Conservation (phyloP, 2,888 invertebrate species). For the Ganaspis brasiliensis region DNA sequence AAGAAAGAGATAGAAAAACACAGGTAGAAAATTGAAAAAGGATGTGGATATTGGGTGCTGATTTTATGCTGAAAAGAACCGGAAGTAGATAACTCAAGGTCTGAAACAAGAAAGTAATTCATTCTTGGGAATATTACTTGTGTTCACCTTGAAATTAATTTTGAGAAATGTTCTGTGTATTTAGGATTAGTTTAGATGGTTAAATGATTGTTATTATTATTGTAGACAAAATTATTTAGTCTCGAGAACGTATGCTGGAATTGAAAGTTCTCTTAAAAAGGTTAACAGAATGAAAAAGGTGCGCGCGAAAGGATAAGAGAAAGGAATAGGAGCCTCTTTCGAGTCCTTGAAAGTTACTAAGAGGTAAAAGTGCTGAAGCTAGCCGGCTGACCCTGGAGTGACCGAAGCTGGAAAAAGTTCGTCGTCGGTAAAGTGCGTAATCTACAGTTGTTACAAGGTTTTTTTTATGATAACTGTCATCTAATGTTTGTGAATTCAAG, state of each 20-base stretch:
- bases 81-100: constrained; percentile 46
- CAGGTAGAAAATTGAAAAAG: constrained; percentile 12
- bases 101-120: background rate
- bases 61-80: constrained; percentile 41
- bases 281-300: constrained; percentile 77
- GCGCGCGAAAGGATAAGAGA: constrained; percentile 80
- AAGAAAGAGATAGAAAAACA: constrained; percentile 33
- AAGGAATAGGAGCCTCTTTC: constrained; percentile 79
- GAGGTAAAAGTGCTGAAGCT: constrained; percentile 79
- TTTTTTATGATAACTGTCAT: constrained; percentile 7
- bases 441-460: constrained; percentile 19
- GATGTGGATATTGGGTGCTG: constrained; percentile 3
- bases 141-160: background rate
- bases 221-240: background rate
- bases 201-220: background rate
- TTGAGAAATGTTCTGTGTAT: background rate
- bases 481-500: constrained; percentile 45
- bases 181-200: background rate
- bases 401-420: constrained; percentile 57
- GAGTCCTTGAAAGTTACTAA: constrained; percentile 79
- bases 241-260: constrained; percentile 60
- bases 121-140: background rate
- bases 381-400: constrained; percentile 79
- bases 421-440: constrained; percentile 20
- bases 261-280: constrained; percentile 77